Percentiles rank a stretch among this genome's conserved stretches.
Evolutionary conservation across 2,113 vertebrate genomes (phyloP).

Genomic region (Podarcis raffonei): DNA sequence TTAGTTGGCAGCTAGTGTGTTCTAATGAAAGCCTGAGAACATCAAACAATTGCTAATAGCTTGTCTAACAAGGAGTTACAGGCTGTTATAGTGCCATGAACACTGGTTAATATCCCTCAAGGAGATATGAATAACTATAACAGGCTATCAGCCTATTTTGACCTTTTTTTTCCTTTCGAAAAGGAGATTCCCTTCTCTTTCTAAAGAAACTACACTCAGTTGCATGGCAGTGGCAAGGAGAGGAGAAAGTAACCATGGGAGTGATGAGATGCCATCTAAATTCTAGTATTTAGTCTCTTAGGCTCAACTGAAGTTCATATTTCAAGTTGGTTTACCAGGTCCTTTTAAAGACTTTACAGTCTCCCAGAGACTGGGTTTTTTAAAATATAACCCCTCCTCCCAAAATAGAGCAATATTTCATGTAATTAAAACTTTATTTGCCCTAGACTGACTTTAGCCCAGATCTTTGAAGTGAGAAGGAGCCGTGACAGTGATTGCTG

Average conservation of each 20-base stretch:
- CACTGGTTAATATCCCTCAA: background rate
- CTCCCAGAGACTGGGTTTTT: background rate
- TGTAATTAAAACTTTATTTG: background rate
- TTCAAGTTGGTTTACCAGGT: background rate
- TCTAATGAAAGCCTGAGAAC: constrained; percentile 19
- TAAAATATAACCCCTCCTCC: background rate
- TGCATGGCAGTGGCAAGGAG: background rate
- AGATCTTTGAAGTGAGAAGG: background rate
- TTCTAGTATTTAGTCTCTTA: background rate
- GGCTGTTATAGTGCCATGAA: background rate
- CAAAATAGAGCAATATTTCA: background rate
- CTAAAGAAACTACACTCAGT: background rate
- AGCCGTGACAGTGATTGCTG: background rate
- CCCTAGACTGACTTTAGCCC: background rate
- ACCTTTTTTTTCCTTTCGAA: background rate
- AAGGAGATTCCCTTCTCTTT: background rate
- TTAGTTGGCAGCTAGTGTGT: constrained; percentile 1
- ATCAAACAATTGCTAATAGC: constrained; percentile 23
- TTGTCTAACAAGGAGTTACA: constrained; percentile 8
- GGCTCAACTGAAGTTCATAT: background rate
- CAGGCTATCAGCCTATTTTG: background rate
- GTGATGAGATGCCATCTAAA: background rate
- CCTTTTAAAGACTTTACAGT: background rate
- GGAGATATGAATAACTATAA: background rate
- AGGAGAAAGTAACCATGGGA: background rate